These are phyloP conservation scores for Crenichthys baileyi DNA, from an alignment of 2,797 vertebrate species.

Conservation along the genomic window DNA sequence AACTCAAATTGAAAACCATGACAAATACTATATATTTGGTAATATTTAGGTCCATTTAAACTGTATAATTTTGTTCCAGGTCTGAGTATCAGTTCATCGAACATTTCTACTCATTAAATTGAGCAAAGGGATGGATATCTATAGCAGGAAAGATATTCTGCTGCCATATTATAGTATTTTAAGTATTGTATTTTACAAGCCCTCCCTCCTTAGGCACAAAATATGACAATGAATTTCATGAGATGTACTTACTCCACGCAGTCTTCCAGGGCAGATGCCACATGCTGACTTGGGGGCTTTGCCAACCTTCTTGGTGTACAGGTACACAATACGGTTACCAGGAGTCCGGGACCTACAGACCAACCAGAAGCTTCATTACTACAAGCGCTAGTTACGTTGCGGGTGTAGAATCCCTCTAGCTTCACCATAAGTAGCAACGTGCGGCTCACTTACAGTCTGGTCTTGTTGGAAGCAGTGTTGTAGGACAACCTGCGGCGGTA, in stretches of 20 bases:
- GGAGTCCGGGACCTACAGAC: conserved; percentile 91
- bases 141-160: background rate
- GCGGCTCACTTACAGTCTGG: conserved; percentile 89
- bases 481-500: conserved; percentile 99
- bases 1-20: no score
- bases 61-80: background rate
- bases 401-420: background rate
- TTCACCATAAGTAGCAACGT: background rate
- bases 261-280: conserved; percentile 95
- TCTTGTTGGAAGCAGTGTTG: conserved; percentile 99
- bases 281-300: conserved; percentile 98
- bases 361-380: background rate
- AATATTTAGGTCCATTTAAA: background rate
- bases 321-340: conserved; percentile 97
- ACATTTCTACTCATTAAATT: no score
- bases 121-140: background rate
- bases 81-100: background rate
- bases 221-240: background rate
- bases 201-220: background rate
- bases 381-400: no score
- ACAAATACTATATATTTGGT: no score
- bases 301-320: conserved; percentile 98
- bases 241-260: conserved; percentile 90
- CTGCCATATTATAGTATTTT: background rate
- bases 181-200: background rate